These are phyloP conservation scores for Climacteris rufus DNA, from an alignment of 2,113 vertebrate species.

Conservation along the genomic window DNA sequence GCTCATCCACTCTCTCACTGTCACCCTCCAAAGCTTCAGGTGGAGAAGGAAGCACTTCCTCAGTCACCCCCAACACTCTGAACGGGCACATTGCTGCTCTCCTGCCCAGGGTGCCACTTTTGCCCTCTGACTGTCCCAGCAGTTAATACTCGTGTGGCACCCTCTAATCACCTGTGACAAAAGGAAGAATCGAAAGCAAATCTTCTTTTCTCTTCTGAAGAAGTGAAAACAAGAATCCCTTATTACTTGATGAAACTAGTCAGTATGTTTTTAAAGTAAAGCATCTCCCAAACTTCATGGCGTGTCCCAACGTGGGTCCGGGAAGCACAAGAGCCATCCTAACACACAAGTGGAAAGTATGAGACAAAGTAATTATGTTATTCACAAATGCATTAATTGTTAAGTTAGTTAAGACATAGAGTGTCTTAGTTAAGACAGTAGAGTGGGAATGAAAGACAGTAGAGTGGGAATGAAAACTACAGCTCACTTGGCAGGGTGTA, in stretches of 20 bases:
- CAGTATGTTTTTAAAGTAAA: not conserved
- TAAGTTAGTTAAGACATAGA: too few relatives aligned
- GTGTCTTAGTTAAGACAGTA: too few relatives aligned
- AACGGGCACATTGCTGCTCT: not conserved
- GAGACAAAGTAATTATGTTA: not conserved
- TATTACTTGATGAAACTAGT: not conserved
- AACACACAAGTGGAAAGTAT: not conserved
- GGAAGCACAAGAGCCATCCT: not conserved
- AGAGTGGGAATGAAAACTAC: not conserved
- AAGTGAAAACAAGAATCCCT: not conserved
- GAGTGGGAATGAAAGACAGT: too few relatives aligned
- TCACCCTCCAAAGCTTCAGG: not conserved
- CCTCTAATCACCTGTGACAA: fast-evolving
- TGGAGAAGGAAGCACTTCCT: not conserved
- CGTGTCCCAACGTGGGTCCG: not conserved
- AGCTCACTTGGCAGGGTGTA: not conserved
- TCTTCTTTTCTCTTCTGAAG: not conserved
- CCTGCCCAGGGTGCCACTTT: not conserved
- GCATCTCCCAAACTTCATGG: not conserved
- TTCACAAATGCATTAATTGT: not conserved
- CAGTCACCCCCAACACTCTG: not conserved
- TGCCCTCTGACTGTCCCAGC: not conserved
- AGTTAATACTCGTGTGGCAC: not conserved
- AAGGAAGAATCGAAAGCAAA: not conserved
- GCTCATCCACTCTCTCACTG: not conserved